These are phyloP conservation scores for Byasa hedistus DNA, from an alignment of 2,888 invertebrate genomes.

Conservation along the genomic window DNA sequence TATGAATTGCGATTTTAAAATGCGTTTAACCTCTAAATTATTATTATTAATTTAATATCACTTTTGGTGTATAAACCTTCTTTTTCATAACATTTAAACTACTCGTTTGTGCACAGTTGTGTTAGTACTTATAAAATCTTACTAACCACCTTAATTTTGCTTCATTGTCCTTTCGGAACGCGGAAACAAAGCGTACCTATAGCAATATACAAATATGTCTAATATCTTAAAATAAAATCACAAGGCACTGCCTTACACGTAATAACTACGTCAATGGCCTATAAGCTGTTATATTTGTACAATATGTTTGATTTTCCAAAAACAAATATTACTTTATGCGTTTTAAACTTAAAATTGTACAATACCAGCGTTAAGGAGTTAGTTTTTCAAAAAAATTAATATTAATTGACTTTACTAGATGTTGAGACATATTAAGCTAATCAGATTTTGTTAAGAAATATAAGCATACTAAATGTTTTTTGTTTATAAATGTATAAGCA, in stretches of 20 bases:
- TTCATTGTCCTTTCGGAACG: neutral
- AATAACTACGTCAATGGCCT: neutral
- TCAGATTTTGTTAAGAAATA: constrained; percentile 1
- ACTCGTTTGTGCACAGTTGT: constrained; percentile 31
- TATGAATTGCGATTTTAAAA: constrained; percentile 42
- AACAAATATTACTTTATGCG: neutral
- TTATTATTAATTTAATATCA: constrained; percentile 62
- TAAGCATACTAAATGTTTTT: neutral
- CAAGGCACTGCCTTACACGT: constrained; percentile 63
- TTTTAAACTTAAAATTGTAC: neutral
- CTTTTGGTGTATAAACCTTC: constrained; percentile 45
- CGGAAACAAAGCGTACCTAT: neutral
- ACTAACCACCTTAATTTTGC: constrained; percentile 2
- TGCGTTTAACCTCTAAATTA: constrained; percentile 42
- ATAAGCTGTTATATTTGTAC: neutral
- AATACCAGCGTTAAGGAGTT: neutral
- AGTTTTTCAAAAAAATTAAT: neutral
- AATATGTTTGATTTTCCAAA: too few species aligned
- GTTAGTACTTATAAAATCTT: constrained; percentile 23
- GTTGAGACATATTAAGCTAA: neutral
- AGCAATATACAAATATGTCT: constrained; percentile 7
- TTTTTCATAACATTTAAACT: constrained; percentile 26
- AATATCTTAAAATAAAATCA: constrained; percentile 39
- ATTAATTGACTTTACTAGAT: constrained; percentile 8
- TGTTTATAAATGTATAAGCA: constrained; percentile 7